Evolutionary conservation across 2,113 vertebrate genomes (phyloP).

Genomic region (Mugil cephalus): DNA sequence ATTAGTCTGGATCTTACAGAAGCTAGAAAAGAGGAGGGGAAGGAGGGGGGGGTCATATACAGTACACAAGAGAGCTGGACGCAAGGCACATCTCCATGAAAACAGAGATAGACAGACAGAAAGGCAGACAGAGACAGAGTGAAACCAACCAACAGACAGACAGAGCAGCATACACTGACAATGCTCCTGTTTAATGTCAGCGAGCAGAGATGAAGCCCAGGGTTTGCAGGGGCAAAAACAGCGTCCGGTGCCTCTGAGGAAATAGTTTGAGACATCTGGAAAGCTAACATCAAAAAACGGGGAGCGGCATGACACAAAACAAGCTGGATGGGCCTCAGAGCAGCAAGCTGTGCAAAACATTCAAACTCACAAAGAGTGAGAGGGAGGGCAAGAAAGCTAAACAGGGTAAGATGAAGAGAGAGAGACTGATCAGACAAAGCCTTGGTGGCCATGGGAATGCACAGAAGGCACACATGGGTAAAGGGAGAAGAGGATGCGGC

Average conservation of each 20-base stretch:
- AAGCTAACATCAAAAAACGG: conserved; percentile 77
- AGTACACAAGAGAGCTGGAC: conserved; percentile 77
- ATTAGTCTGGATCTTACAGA: conserved; percentile 83
- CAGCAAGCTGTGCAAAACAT: conserved; percentile 76
- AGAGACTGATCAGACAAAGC: conserved; percentile 58
- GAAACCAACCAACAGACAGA: conserved; percentile 70
- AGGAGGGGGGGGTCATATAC: conserved; percentile 43
- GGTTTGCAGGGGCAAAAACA: conserved; percentile 63
- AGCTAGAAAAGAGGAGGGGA: conserved; percentile 37
- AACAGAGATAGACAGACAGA: conserved; percentile 60
- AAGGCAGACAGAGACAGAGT: conserved; percentile 62
- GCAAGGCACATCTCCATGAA: conserved; percentile 64
- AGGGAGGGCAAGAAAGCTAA: conserved; percentile 42
- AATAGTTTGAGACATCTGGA: conserved; percentile 80
- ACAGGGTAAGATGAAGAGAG: conserved; percentile 41
- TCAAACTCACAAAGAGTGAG: conserved; percentile 69
- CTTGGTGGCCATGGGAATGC: conserved; percentile 57
- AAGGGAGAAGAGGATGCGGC: conserved; percentile 51
- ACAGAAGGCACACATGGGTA: conserved; percentile 48
- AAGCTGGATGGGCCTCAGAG: conserved; percentile 77
- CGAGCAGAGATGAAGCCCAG: conserved; percentile 66
- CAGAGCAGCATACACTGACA: conserved; percentile 58
- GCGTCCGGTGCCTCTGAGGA: conserved; percentile 70
- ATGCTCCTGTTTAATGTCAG: conserved; percentile 80
- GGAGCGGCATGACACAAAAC: conserved; percentile 79